These are phyloP conservation scores for Agrypnia vestita DNA, from an alignment of 1,140 invertebrate species.

Conservation along the genomic window DNA sequence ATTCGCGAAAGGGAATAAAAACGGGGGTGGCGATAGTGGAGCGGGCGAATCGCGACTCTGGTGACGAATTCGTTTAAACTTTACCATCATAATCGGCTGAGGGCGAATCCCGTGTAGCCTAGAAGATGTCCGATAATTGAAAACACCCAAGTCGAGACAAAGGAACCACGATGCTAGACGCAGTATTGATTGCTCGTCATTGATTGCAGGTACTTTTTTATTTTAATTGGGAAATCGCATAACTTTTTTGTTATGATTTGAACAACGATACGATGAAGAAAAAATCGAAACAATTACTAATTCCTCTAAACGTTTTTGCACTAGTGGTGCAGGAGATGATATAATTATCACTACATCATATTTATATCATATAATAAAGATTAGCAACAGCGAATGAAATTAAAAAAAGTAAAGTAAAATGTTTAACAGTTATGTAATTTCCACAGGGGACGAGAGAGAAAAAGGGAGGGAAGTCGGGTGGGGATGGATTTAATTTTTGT, in stretches of 20 bases:
- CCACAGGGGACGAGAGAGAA: no score
- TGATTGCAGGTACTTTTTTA: no score
- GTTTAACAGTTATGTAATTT: no score
- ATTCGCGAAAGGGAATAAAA: conserved; percentile 40
- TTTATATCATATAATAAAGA: no score
- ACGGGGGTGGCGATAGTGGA: conserved; percentile 18
- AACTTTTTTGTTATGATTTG: background rate
- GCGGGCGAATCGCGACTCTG: conserved; percentile 31
- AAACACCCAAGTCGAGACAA: background rate
- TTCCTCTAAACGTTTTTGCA: background rate
- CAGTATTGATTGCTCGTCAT: no score
- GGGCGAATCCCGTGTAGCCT: no score
- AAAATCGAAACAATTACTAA: background rate
- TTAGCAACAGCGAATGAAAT: no score
- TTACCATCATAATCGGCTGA: conserved; percentile 44
- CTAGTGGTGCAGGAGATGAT: background rate
- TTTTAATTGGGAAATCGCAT: background rate
- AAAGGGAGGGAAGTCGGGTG: no score
- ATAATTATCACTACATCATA: no score
- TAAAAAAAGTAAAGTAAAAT: no score
- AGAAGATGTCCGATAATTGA: conserved; percentile 41
- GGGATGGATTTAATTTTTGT: no score
- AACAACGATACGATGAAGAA: background rate
- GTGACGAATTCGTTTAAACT: conserved; percentile 51
- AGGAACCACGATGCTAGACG: no score